These are phyloP conservation scores for Tortricodes alternella DNA, from an alignment of 2,888 invertebrate genomes.

Conservation along the genomic window DNA sequence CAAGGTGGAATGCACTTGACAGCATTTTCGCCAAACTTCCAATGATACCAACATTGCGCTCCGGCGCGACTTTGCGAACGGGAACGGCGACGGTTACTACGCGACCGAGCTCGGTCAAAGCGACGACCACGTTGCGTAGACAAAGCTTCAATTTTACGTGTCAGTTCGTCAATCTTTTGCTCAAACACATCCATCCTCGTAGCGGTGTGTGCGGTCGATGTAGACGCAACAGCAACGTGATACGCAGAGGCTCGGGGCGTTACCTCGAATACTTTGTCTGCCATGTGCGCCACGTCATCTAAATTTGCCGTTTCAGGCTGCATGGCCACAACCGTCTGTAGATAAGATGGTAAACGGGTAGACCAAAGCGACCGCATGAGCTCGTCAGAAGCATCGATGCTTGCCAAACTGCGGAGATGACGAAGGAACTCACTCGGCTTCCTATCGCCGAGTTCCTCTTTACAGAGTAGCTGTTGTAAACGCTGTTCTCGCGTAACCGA, in stretches of 20 bases:
- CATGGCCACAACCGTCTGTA: background rate
- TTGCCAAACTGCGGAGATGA: background rate
- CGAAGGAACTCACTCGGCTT: too few species aligned
- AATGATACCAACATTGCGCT: background rate
- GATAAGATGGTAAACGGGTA: background rate
- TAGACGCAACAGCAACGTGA: background rate
- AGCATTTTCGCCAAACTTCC: background rate
- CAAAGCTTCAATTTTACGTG: constrained; percentile 1
- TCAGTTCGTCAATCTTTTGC: background rate
- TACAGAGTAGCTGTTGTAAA: too few species aligned
- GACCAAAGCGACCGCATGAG: background rate
- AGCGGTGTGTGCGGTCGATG: background rate
- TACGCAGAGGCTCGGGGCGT: background rate
- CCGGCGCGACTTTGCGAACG: background rate
- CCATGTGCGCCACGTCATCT: background rate
- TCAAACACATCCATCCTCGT: background rate
- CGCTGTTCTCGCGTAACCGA: too few species aligned
- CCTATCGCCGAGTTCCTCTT: too few species aligned
- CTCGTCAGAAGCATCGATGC: background rate
- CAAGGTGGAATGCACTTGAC: constrained; percentile 5
- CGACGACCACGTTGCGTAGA: background rate
- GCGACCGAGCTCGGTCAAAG: constrained; percentile 5
- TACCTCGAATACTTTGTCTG: background rate
- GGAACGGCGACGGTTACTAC: background rate
- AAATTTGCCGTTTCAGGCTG: background rate